A percentile compares a stretch with the other conserved stretches of the same genome.
phyloP scores from a whole-genome alignment of 2,797 vertebrate species.

The Dermochelys coriacea region DNA sequence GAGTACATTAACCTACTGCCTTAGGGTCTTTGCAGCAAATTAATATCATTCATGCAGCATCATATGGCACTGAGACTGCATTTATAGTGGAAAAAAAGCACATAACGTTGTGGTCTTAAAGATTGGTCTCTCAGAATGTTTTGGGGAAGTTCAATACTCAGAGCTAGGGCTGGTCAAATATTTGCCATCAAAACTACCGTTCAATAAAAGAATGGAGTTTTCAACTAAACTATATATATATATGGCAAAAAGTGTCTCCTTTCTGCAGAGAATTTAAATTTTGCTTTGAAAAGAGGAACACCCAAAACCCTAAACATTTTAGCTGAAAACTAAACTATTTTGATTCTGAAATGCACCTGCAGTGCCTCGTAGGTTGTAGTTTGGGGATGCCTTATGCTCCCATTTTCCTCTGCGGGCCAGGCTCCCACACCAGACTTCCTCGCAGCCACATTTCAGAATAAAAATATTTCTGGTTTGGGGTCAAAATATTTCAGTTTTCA shows the following conservation, averaged over 20 bases:
- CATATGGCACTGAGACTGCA: accelerated
- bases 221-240: background rate
- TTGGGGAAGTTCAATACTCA: background rate
- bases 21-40: background rate
- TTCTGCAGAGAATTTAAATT: background rate
- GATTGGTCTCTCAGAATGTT: background rate
- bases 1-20: accelerated
- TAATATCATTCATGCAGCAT: background rate
- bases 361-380: background rate
- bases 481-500: background rate
- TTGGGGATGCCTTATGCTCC: background rate
- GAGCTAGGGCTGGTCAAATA: background rate
- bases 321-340: background rate
- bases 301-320: background rate
- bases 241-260: background rate
- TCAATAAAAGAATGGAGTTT: background rate
- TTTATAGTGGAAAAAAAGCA: background rate
- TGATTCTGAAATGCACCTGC: background rate
- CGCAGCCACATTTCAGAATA: conserved; percentile 5
- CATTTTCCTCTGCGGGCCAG: accelerated
- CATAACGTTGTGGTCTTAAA: background rate
- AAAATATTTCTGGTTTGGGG: background rate
- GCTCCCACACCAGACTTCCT: background rate
- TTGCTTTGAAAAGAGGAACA: background rate
- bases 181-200: background rate